Evolutionary conservation across 2,888 invertebrate species (phyloP).

Genomic region (Spodoptera exigua): DNA sequence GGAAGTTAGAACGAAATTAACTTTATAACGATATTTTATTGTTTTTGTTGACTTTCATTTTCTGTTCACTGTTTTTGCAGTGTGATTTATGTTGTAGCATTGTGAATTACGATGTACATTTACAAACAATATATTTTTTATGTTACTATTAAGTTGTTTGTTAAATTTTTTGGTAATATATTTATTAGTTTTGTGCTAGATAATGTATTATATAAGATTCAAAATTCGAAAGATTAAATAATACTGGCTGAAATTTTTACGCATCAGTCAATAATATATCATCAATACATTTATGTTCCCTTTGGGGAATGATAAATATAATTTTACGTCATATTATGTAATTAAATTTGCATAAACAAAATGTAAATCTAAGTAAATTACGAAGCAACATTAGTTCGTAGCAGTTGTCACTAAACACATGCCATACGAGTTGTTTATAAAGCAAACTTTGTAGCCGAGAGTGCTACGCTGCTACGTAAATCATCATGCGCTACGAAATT

Average conservation of each 20-base stretch:
- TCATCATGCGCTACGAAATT: conserved; percentile 44
- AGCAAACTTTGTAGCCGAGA: conserved; percentile 43
- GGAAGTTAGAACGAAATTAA: neutral
- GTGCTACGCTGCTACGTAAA: conserved; percentile 40
- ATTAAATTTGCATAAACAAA: conserved; percentile 8
- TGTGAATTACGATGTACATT: too few relatives aligned
- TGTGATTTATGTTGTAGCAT: neutral
- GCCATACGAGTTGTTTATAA: conserved; percentile 54
- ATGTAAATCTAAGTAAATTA: conserved; percentile 35
- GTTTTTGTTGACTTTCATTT: conserved; percentile 9
- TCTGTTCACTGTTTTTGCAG: neutral
- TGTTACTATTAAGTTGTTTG: too few relatives aligned
- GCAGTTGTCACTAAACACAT: conserved; percentile 47
- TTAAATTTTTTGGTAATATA: too few relatives aligned
- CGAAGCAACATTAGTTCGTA: conserved; percentile 12
- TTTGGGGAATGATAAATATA: too few relatives aligned
- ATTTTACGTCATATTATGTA: neutral
- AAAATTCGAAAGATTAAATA: too few relatives aligned
- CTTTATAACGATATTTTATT: conserved; percentile 1
- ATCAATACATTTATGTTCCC: too few relatives aligned
- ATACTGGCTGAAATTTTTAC: too few relatives aligned
- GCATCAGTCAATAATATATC: too few relatives aligned
- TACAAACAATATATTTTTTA: too few relatives aligned
- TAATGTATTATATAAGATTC: too few relatives aligned
- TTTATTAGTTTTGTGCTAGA: too few relatives aligned